A percentile compares a stretch with the other conserved stretches of the same genome.
These are phyloP conservation scores for Brachionus rubens DNA, from an alignment of 1,140 invertebrate genomes.

Conservation along the genomic window DNA sequence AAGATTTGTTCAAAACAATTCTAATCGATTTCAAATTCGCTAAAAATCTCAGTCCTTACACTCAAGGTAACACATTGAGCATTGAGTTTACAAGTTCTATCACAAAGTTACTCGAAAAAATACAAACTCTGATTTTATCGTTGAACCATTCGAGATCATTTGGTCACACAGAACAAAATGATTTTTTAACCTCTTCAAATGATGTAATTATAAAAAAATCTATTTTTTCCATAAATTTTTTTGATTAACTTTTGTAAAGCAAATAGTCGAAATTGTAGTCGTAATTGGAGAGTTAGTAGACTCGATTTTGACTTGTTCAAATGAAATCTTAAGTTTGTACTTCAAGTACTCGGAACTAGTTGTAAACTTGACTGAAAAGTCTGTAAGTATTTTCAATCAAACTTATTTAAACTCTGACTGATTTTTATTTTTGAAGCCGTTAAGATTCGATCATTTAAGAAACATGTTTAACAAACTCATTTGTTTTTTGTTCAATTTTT, in stretches of 20 bases:
- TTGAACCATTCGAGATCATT: too few relatives aligned
- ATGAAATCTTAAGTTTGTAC: not conserved
- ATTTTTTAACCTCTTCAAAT: constrained; percentile 3
- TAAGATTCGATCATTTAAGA: constrained; percentile 10
- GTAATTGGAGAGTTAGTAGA: constrained; percentile 8
- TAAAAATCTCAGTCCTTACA: not conserved
- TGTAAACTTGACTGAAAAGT: constrained; percentile 9
- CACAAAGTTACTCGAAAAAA: not conserved
- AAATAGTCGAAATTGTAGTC: not conserved
- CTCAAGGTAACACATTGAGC: not conserved
- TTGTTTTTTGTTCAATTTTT: not conserved
- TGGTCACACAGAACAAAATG: not conserved
- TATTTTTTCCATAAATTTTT: not conserved
- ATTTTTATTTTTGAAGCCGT: not conserved
- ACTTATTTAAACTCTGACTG: not conserved
- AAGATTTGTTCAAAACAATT: not conserved
- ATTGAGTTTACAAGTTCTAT: not conserved
- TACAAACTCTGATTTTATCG: not conserved
- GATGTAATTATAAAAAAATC: constrained; percentile 30
- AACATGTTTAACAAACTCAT: constrained; percentile 5
- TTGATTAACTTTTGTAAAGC: not conserved
- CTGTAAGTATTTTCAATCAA: not conserved
- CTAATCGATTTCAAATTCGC: not conserved
- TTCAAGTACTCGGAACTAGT: not conserved
- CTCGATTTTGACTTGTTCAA: not conserved